These are phyloP conservation scores for Lophotriccus pileatus DNA, from an alignment of 2,797 vertebrate genomes.

Conservation along the genomic window DNA sequence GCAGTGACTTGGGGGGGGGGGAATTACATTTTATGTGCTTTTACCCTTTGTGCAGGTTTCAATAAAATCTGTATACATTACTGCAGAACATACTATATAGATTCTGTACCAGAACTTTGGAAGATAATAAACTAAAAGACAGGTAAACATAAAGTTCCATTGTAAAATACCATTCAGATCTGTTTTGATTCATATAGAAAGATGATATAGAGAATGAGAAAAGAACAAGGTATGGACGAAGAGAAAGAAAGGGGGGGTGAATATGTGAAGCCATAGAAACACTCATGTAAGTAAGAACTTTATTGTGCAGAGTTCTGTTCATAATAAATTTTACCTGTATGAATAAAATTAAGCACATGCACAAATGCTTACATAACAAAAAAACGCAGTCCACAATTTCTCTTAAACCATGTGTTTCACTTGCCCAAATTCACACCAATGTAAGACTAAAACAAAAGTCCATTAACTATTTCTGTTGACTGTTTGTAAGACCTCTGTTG, in stretches of 20 bases:
- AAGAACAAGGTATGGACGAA: background rate
- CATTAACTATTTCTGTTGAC: background rate
- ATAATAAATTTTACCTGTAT: background rate
- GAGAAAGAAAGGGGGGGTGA: background rate
- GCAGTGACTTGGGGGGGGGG: background rate
- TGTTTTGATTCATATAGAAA: background rate
- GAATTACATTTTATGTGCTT: background rate
- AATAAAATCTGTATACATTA: background rate
- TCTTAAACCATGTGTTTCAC: background rate
- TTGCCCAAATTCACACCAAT: background rate
- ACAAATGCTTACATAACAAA: background rate
- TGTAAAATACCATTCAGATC: background rate
- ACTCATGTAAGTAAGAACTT: background rate
- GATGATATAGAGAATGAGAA: background rate
- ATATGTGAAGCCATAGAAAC: background rate
- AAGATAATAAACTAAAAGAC: background rate
- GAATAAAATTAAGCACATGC: background rate
- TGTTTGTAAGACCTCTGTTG: background rate
- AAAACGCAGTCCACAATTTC: background rate
- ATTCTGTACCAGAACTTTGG: background rate
- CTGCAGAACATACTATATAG: background rate
- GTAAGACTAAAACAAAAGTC: background rate
- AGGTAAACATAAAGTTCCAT: background rate
- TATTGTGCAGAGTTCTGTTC: background rate
- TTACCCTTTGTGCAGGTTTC: background rate